Percentiles rank a stretch among this genome's conserved stretches.
These are phyloP conservation scores for Drosophila grimshawi DNA, from an alignment of 1,140 invertebrate species.

Conservation along the genomic window DNA sequence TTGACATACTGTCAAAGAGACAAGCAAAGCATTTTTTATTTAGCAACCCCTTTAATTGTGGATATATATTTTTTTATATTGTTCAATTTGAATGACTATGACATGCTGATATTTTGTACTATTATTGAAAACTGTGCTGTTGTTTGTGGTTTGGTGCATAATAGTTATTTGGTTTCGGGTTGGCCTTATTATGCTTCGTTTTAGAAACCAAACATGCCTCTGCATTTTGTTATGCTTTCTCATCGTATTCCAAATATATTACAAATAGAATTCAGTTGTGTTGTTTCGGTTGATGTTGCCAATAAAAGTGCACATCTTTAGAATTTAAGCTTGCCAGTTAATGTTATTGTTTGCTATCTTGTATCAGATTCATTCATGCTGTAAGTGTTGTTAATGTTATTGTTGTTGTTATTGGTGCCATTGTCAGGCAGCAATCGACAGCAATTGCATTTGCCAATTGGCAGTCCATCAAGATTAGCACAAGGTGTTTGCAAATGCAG, in stretches of 20 bases:
- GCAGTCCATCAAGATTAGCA: conserved; percentile 60
- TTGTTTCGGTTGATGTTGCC: too few species aligned
- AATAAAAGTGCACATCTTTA: too few species aligned
- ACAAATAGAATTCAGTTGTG: too few species aligned
- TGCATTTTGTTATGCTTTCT: too few species aligned
- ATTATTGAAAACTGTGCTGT: conserved; percentile 48
- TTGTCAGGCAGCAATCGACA: conserved; percentile 15
- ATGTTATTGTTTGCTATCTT: too few species aligned
- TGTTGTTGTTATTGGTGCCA: conserved; percentile 1
- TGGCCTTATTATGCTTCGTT: not conserved
- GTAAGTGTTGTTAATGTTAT: not conserved
- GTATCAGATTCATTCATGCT: too few species aligned
- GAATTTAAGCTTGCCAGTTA: too few species aligned
- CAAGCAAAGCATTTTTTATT: conserved; percentile 29
- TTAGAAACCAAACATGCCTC: too few species aligned
- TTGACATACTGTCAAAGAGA: conserved; percentile 48
- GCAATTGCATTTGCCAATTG: conserved; percentile 58
- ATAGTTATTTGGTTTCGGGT: conserved; percentile 39
- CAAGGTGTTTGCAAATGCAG: conserved; percentile 10
- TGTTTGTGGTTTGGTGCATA: conserved; percentile 7
- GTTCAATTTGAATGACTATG: conserved; percentile 42
- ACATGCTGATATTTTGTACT: conserved; percentile 40
- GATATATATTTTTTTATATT: conserved; percentile 44
- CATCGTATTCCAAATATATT: too few species aligned
- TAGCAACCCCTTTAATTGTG: conserved; percentile 41